Base-by-base conservation (phyloP, 2,888 invertebrate genomes). In the Mechanitis mazaeus region DNA sequence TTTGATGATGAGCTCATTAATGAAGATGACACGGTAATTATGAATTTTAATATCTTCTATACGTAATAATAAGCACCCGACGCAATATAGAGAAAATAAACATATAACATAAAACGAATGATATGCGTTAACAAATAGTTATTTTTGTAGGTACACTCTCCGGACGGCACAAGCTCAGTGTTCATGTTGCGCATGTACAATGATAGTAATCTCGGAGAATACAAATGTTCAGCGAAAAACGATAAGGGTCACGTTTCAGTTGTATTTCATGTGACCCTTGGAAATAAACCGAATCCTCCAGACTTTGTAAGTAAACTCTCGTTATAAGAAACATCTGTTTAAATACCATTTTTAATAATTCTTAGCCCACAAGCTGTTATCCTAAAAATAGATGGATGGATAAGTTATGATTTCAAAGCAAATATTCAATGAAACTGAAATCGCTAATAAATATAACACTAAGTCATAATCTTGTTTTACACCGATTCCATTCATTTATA, bases 201-300 rank as follows among this genome's bases (percentile, higher is more conserved):
- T 45, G 77, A 78, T 2, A 75, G 70, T 20, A 75, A 74, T 55
- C 72, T 84, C 7, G 87, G 86, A 3, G 78, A 85, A 68, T 90
- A 88, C 75, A 81, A 78, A 60, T 90, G 89, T 63, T 71, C 81
- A 2, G 87, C 79, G 2, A 77, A 64, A 59, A 90, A 90, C 71
- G 67, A 53, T 45, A 81, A 79, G 63, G 89, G 89, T 0, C 70
- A 73, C 2, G 79, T 81, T 12, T 79, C 80, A 11, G 77, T 86
- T 55, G 68, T 86, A 9, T 90, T 82, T 69, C 78, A 90, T 67
- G 85, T 90, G n/a, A 75, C 79, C 1, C 72, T 79, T 28, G 89
- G 86, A 20, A 76, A 81, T 57, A 85, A 81, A 65, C 89, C 89
- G 1, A 71, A 71, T n/a, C 79, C 83, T 46, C 89, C 89, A 33